Conservation (phyloP, 2,888 invertebrate genomes). For the Heliconius hortense region DNA sequence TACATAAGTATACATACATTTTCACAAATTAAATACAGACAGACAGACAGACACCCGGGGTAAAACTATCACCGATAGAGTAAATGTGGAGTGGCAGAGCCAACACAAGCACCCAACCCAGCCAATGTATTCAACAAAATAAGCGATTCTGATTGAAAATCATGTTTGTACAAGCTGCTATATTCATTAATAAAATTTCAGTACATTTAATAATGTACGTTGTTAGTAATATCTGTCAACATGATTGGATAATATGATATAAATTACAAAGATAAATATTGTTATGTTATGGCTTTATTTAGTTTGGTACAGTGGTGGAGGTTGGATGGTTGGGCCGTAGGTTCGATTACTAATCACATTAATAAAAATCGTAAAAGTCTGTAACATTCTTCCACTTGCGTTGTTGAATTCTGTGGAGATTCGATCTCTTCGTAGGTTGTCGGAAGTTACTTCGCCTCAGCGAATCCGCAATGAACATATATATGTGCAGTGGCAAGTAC, state of each 20-base stretch:
- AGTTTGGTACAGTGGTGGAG: not conserved
- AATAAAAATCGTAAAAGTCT: no score
- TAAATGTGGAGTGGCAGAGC: slow-evolving; percentile 23
- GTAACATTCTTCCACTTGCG: no score
- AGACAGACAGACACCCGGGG: not conserved
- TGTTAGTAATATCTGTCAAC: slow-evolving; percentile 37
- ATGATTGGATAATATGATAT: slow-evolving; percentile 18
- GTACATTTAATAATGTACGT: slow-evolving; percentile 33
- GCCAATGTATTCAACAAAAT: slow-evolving; percentile 31
- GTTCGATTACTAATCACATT: no score
- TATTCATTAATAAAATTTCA: slow-evolving; percentile 31
- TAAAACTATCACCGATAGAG: slow-evolving; percentile 6
- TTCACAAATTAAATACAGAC: slow-evolving; percentile 30
- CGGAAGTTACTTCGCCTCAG: no score
- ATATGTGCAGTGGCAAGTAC: no score
- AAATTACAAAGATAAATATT: slow-evolving; percentile 8
- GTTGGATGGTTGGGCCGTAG: not conserved
- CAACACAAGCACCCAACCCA: slow-evolving; percentile 29
- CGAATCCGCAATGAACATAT: no score
- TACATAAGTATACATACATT: not conserved
- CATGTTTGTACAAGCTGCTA: slow-evolving; percentile 27
- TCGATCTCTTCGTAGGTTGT: no score
- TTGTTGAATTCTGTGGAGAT: no score
- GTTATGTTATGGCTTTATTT: slow-evolving; percentile 14
- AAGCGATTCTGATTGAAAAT: slow-evolving; percentile 39